Evolutionary conservation across 2,113 vertebrate genomes (phyloP).

Genomic region (Cyprinodon brontotheroides): DNA sequence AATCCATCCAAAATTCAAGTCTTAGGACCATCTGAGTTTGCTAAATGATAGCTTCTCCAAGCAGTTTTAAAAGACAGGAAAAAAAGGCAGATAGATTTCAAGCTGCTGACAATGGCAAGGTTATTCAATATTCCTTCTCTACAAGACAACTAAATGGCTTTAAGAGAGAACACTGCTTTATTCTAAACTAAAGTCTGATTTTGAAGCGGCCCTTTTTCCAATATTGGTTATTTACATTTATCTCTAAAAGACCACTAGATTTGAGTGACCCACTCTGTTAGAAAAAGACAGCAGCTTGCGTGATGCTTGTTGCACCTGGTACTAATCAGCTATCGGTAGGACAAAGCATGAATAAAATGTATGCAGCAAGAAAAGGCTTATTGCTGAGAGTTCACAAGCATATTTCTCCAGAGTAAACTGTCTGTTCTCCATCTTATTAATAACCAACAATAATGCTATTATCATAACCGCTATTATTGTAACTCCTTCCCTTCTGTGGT

Average conservation of each 20-base stretch:
- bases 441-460: conserved; percentile 61
- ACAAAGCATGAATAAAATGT: conserved; percentile 40
- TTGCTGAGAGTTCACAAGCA: conserved; percentile 15
- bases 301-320: conserved; percentile 54
- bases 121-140: neutral
- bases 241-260: conserved; percentile 24
- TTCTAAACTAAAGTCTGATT: conserved; percentile 11
- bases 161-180: conserved; percentile 19
- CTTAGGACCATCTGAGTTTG: conserved; percentile 45
- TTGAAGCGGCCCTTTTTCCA: conserved; percentile 22
- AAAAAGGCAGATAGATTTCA: conserved; percentile 9
- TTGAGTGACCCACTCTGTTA: conserved; percentile 52
- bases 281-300: conserved; percentile 45
- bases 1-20: conserved; percentile 30
- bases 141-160: conserved; percentile 19
- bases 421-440: conserved; percentile 62
- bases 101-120: conserved; percentile 14
- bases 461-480: conserved; percentile 62
- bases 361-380: conserved; percentile 41
- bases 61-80: conserved; percentile 15
- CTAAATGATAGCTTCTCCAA: conserved; percentile 25
- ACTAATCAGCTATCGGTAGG: conserved; percentile 51
- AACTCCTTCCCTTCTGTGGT: conserved; percentile 55
- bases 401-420: conserved; percentile 42
- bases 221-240: conserved; percentile 37